Evolutionary conservation across 2,888 invertebrate genomes (phyloP).

Genomic region (Teleogryllus oceanicus): DNA sequence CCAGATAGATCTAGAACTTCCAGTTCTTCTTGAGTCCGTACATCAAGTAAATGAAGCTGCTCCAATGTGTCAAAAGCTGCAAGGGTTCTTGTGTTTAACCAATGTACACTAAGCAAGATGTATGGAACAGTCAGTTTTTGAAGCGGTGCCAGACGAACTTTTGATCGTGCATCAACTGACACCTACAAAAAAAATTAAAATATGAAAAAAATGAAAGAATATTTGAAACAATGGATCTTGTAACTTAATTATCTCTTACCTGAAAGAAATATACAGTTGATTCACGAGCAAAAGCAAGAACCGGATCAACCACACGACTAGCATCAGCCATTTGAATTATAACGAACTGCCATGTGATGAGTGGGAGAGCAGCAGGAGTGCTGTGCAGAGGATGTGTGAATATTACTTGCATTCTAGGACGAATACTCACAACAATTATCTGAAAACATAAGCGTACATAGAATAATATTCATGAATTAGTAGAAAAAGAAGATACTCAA

Average conservation of each 20-base stretch:
- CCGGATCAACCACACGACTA: constrained; percentile 70
- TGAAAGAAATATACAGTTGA: constrained; percentile 82
- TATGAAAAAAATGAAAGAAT: constrained; percentile 20
- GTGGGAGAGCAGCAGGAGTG: constrained; percentile 71
- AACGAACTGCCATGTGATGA: constrained; percentile 90
- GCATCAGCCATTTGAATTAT: constrained; percentile 70
- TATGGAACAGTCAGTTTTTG: constrained; percentile 68
- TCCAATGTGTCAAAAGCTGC: constrained; percentile 83
- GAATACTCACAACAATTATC: constrained; percentile 74
- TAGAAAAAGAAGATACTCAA: background rate
- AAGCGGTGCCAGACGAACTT: constrained; percentile 61
- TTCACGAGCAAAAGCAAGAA: constrained; percentile 85
- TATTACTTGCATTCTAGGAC: constrained; percentile 72
- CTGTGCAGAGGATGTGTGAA: constrained; percentile 74
- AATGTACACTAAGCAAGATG: constrained; percentile 70
- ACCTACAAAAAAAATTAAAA: constrained; percentile 46
- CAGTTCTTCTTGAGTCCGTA: constrained; percentile 79
- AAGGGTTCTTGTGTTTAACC: constrained; percentile 79
- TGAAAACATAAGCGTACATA: constrained; percentile 43
- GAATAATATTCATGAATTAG: constrained; percentile 19
- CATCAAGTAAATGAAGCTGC: constrained; percentile 83
- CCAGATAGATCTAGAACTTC: constrained; percentile 77
- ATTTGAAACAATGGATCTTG: constrained; percentile 20
- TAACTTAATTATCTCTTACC: constrained; percentile 47
- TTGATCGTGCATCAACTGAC: constrained; percentile 53